Conservation (phyloP, 2,888 invertebrate species). For the Anodontia alba region DNA sequence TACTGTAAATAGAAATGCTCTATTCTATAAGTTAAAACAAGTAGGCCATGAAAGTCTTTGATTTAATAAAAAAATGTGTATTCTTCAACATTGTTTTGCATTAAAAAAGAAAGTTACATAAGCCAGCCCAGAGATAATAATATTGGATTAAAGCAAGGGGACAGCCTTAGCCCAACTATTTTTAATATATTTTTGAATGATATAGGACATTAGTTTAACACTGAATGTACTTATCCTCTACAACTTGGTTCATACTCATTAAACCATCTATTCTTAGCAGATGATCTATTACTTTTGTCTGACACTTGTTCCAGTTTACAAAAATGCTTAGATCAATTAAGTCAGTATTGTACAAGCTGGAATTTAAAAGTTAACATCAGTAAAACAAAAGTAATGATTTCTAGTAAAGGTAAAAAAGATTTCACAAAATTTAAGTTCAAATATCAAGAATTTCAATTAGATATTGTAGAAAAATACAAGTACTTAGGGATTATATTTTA, state of each 20-base stretch:
- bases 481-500: not conserved
- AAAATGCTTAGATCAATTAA: not conserved
- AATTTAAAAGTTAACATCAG: not conserved
- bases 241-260: not conserved
- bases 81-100: not conserved
- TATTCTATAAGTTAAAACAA: not conserved
- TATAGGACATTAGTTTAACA: constrained; percentile 3
- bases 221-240: not conserved
- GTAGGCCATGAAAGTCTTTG: not conserved
- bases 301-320: not conserved
- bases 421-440: not conserved
- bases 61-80: constrained; percentile 24
- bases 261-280: not conserved
- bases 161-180: constrained; percentile 15
- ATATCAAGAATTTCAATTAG: not conserved
- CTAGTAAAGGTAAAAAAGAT: not conserved
- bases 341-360: not conserved
- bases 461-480: not conserved
- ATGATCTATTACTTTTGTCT: not conserved
- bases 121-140: not conserved
- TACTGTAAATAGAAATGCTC: not conserved
- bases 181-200: constrained; percentile 33
- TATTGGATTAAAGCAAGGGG: constrained; percentile 19
- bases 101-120: not conserved
- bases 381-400: not conserved